These are phyloP conservation scores for Podarcis lilfordi DNA, from an alignment of 2,797 vertebrate species.

Conservation along the genomic window DNA sequence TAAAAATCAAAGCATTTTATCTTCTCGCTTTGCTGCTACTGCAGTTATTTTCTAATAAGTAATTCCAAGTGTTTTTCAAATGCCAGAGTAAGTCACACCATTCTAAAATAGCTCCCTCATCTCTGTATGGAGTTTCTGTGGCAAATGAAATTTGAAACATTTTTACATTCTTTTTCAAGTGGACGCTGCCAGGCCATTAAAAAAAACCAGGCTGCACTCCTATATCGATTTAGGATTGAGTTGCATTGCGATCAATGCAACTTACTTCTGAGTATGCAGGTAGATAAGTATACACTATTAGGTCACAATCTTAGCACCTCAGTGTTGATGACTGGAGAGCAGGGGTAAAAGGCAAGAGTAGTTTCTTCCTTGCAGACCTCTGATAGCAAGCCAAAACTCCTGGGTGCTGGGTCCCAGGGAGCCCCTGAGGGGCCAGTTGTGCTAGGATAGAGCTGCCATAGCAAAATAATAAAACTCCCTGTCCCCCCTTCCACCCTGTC, in stretches of 20 bases:
- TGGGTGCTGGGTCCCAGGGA: too few species aligned
- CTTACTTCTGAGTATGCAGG: not conserved
- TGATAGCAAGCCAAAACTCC: too few species aligned
- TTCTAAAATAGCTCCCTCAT: not conserved
- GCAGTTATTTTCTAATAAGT: not conserved
- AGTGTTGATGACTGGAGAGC: too few species aligned
- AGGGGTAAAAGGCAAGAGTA: too few species aligned
- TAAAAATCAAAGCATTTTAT: constrained; percentile 20
- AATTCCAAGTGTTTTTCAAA: constrained; percentile 11
- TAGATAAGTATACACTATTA: too few species aligned
- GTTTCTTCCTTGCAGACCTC: too few species aligned
- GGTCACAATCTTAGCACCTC: too few species aligned
- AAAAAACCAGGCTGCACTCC: not conserved
- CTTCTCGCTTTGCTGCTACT: not conserved
- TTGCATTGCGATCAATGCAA: not conserved
- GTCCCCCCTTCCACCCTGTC: too few species aligned
- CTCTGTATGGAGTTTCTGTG: not conserved
- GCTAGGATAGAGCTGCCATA: too few species aligned
- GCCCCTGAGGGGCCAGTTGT: too few species aligned
- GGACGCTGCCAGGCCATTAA: not conserved
- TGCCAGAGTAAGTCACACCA: not conserved
- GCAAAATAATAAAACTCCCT: too few species aligned
- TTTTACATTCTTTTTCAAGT: not conserved
- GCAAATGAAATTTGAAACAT: not conserved
- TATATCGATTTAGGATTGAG: not conserved